phyloP scores from a whole-genome alignment of 2,888 invertebrate species.

The Apotomis betuletana region DNA sequence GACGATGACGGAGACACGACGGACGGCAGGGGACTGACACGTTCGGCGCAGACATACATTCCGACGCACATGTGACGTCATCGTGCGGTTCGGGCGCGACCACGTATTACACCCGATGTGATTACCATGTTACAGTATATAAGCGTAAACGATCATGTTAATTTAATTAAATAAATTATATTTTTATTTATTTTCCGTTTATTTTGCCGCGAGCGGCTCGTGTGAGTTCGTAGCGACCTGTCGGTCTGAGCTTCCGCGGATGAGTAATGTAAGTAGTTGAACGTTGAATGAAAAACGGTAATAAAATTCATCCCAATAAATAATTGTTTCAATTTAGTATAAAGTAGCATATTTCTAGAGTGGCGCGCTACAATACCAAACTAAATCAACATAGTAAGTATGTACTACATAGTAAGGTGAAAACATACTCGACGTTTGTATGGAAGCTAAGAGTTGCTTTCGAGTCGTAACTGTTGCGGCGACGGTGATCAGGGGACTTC shows the following conservation, averaged over 20 bases:
- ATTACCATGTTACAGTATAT: slow-evolving; percentile 46
- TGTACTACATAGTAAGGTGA: background rate
- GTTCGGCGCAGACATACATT: background rate
- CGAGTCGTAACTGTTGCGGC: too few relatives aligned
- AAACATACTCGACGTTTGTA: too few relatives aligned
- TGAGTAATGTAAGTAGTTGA: slow-evolving; percentile 37
- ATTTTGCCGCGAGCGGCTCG: slow-evolving; percentile 33
- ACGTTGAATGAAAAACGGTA: slow-evolving; percentile 31
- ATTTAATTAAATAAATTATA: slow-evolving; percentile 50
- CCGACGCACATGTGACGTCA: background rate
- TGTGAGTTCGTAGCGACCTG: slow-evolving; percentile 1
- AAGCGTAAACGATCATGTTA: slow-evolving; percentile 49
- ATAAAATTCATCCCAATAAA: slow-evolving; percentile 28
- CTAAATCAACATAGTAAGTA: background rate
- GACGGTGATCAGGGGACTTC: too few relatives aligned
- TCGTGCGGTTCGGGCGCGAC: background rate
- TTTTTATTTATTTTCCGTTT: slow-evolving; percentile 48
- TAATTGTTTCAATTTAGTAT: slow-evolving; percentile 24
- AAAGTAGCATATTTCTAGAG: background rate
- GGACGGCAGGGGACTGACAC: background rate
- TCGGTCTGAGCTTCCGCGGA: background rate
- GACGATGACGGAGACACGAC: background rate
- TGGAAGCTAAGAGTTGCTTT: too few relatives aligned
- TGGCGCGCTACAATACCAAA: background rate
- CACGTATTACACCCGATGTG: slow-evolving; percentile 42